Percentiles rank a stretch among this genome's conserved stretches.
phyloP scores from a whole-genome alignment of 2,888 invertebrate species.

The Aphidius colemani region DNA sequence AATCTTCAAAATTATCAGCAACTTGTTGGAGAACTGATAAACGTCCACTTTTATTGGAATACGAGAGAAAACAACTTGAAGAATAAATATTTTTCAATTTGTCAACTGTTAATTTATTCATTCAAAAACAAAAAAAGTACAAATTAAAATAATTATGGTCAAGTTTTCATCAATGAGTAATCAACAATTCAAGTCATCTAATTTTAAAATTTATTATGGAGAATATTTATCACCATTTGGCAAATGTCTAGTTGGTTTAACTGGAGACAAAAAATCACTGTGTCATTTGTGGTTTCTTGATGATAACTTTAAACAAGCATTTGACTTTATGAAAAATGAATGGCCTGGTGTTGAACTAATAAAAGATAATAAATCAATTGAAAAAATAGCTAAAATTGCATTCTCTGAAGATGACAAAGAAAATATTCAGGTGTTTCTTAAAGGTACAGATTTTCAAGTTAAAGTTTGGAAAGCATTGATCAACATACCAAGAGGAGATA shows the following conservation, averaged over 20 bases:
- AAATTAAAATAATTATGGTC: too few relatives aligned
- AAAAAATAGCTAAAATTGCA: conserved; percentile 29
- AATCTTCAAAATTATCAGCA: conserved; percentile 34
- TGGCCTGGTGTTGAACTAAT: conserved; percentile 40
- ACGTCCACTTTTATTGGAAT: conserved; percentile 8
- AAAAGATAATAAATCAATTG: conserved; percentile 30
- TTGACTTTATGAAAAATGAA: conserved; percentile 35
- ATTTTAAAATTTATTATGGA: conserved; percentile 39
- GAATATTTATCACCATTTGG: conserved; percentile 45
- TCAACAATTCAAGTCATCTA: neutral
- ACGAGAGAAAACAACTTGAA: conserved; percentile 5
- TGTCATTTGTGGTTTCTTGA: conserved; percentile 43
- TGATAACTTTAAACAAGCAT: conserved; percentile 31
- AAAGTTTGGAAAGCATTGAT: conserved; percentile 47
- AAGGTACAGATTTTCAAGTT: conserved; percentile 52
- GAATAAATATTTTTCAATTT: neutral
- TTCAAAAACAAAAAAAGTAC: too few relatives aligned
- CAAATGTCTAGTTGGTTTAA: conserved; percentile 43
- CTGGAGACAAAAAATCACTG: conserved; percentile 35
- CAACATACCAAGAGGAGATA: conserved; percentile 40
- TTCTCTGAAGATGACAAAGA: conserved; percentile 30
- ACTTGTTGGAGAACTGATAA: conserved; percentile 20
- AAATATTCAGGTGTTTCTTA: conserved; percentile 37
- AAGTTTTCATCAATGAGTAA: too few relatives aligned
- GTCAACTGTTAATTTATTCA: too few relatives aligned